Conservation (phyloP, 2,113 vertebrate genomes). For the Odontophorus gujanensis region DNA sequence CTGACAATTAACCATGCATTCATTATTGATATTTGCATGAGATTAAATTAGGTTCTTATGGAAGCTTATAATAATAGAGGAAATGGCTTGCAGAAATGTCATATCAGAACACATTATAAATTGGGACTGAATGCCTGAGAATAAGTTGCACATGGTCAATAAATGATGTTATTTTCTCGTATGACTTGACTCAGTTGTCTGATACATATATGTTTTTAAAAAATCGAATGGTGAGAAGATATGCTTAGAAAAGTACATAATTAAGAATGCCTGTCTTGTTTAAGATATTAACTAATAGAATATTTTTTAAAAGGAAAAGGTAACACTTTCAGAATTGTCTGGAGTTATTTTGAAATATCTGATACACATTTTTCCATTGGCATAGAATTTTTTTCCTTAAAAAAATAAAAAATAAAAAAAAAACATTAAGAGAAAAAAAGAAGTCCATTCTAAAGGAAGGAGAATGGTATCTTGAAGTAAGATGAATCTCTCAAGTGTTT, state of each 20-base stretch:
- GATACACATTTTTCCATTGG: constrained; percentile 23
- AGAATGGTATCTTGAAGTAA: constrained; percentile 16
- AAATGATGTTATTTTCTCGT: neutral
- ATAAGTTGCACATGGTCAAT: neutral
- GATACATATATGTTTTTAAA: neutral
- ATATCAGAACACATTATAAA: neutral
- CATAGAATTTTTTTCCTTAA: neutral
- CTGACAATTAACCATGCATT: neutral
- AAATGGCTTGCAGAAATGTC: neutral
- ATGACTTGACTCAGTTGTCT: neutral
- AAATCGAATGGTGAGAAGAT: neutral
- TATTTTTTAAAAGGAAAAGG: neutral
- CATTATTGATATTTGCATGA: neutral
- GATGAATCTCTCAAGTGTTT: neutral
- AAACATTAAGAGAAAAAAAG: neutral
- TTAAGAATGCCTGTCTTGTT: neutral
- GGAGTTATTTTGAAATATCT: neutral
- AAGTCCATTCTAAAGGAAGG: constrained; percentile 15
- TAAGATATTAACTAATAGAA: constrained; percentile 27
- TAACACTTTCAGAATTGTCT: neutral
- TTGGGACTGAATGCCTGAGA: neutral
- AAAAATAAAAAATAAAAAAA: neutral
- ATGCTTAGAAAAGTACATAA: constrained; percentile 43
- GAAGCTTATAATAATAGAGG: neutral
- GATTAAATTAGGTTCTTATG: neutral